phyloP scores from a whole-genome alignment of 1,140 invertebrate species.

The Zaprionus africanus region DNA sequence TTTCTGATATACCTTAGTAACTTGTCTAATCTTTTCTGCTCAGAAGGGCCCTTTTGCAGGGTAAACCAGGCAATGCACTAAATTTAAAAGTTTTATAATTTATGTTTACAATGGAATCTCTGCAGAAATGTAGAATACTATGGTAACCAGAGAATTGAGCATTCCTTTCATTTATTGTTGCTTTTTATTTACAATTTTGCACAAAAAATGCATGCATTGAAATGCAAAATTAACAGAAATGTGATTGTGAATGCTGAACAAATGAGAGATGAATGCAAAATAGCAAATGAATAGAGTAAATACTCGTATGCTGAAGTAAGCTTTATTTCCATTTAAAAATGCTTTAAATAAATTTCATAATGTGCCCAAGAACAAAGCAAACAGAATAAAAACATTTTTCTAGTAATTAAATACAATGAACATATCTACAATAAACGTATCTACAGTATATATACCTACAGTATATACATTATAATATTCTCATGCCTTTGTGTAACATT shows the following conservation, averaged over 20 bases:
- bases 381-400: conserved; percentile 34
- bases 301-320: background rate
- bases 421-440: no score
- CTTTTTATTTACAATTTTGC: background rate
- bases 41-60: no score
- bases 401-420: conserved; percentile 26
- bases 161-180: background rate
- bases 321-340: background rate
- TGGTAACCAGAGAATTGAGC: background rate
- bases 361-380: background rate
- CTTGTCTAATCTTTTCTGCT: no score
- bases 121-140: no score
- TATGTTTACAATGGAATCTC: no score
- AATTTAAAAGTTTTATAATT: no score
- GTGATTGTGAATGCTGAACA: background rate
- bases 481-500: background rate
- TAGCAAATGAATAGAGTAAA: background rate
- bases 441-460: conserved; percentile 36
- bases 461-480: conserved; percentile 44
- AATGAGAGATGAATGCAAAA: background rate
- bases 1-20: no score
- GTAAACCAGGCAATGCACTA: no score
- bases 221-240: background rate
- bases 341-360: background rate
- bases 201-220: background rate